Conservation (phyloP, 2,888 invertebrate species). For the Steinernema carpocapsae region DNA sequence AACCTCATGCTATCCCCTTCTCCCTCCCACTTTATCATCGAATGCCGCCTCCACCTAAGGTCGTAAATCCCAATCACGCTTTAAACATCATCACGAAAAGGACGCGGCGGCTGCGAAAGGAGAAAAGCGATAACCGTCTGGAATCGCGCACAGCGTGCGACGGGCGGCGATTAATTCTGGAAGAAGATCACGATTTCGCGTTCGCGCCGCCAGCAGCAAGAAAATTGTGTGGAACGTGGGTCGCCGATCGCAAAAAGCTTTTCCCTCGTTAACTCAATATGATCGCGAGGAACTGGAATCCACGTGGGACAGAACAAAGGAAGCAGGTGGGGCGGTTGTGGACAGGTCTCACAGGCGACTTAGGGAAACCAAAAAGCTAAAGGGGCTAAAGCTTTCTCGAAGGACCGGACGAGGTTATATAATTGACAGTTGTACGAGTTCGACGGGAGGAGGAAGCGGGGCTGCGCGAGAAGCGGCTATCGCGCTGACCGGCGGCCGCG, state of each 20-base stretch:
- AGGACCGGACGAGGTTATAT: too few relatives aligned
- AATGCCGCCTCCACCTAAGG: too few relatives aligned
- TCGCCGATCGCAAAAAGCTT: slow-evolving; percentile 28
- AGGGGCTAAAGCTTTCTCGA: background rate
- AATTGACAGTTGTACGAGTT: background rate
- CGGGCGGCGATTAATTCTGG: slow-evolving; percentile 23
- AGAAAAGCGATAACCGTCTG: slow-evolving; percentile 6
- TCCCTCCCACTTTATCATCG: too few relatives aligned
- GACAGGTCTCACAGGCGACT: background rate
- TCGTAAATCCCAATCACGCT: too few relatives aligned
- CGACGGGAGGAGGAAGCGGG: background rate
- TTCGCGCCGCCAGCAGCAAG: slow-evolving; percentile 2
- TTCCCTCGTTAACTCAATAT: slow-evolving; percentile 32
- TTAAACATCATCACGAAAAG: too few relatives aligned
- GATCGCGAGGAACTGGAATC: background rate
- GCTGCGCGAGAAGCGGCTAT: slow-evolving; percentile 12
- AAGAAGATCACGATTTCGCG: slow-evolving; percentile 31
- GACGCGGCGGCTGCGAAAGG: background rate
- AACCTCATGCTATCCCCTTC: too few relatives aligned
- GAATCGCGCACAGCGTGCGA: background rate
- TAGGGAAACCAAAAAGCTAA: background rate
- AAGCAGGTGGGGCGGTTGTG: background rate
- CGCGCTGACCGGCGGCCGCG: slow-evolving; percentile 12
- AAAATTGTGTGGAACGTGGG: slow-evolving; percentile 32
- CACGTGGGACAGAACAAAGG: slow-evolving; percentile 3